A percentile compares a stretch with the other conserved stretches of the same genome.
Evolutionary conservation across 2,113 vertebrate genomes (phyloP).

Genomic region (Hyla sarda): DNA sequence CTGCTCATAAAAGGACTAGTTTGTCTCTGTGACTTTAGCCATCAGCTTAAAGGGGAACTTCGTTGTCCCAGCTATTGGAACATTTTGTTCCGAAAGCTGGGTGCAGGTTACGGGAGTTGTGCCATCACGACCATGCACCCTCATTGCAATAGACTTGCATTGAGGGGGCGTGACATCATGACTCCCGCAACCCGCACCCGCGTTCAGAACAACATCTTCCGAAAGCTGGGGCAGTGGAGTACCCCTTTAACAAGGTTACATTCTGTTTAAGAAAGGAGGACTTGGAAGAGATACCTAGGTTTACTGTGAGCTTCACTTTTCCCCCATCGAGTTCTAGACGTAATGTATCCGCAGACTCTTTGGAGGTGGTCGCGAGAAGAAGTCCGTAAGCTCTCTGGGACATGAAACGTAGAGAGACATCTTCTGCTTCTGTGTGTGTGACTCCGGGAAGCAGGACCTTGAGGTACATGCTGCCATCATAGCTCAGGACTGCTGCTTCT

Average conservation of each 20-base stretch:
- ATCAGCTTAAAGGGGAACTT: no score
- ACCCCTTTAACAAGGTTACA: not conserved
- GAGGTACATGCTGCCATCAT: conserved; percentile 94
- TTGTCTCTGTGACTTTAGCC: conserved; percentile 37
- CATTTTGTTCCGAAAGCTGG: no score
- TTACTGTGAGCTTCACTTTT: conserved; percentile 91
- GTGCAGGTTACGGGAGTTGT: no score
- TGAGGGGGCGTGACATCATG: no score
- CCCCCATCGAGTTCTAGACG: conserved; percentile 92
- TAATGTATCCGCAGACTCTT: conserved; percentile 92
- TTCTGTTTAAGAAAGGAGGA: not conserved
- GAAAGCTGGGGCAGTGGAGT: no score
- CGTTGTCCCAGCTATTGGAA: no score
- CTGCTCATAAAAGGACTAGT: not conserved
- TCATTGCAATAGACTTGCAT: no score
- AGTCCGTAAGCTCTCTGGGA: conserved; percentile 92
- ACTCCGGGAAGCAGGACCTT: conserved; percentile 86
- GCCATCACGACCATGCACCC: no score
- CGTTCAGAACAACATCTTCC: no score
- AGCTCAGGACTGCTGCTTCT: conserved; percentile 93
- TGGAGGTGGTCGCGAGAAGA: conserved; percentile 93
- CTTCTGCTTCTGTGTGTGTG: conserved; percentile 92
- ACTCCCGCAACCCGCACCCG: no score
- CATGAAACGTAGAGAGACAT: conserved; percentile 92
- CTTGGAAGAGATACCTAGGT: conserved; percentile 83